Evolutionary conservation across 2,888 invertebrate species (phyloP).

Genomic region (Parnassius apollo): DNA sequence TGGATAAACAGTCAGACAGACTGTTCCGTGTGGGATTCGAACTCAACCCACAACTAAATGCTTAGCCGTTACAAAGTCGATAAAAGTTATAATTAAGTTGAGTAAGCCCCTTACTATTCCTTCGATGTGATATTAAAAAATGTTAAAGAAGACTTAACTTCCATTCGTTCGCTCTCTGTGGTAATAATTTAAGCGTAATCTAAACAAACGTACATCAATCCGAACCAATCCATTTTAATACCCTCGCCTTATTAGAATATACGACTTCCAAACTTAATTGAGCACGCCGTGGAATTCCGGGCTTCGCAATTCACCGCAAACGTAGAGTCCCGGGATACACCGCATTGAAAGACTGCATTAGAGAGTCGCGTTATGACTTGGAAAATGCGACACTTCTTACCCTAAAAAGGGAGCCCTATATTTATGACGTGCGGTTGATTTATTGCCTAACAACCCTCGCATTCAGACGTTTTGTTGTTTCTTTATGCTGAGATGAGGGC

Average conservation of each 20-base stretch:
- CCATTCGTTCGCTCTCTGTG: neutral
- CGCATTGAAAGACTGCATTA: conserved; percentile 52
- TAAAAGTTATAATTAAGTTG: no score
- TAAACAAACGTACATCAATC: conserved; percentile 26
- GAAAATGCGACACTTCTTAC: conserved; percentile 65
- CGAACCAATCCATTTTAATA: conserved; percentile 27
- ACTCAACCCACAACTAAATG: no score
- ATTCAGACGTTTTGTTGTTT: conserved; percentile 51
- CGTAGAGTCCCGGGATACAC: conserved; percentile 35
- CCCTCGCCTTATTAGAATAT: conserved; percentile 40
- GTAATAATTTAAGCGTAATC: neutral
- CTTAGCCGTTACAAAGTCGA: no score
- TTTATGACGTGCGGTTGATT: conserved; percentile 62
- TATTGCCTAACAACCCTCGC: conserved; percentile 54
- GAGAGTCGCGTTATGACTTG: conserved; percentile 54
- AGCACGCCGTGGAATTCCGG: conserved; percentile 40
- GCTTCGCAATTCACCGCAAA: conserved; percentile 26
- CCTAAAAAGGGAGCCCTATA: conserved; percentile 49
- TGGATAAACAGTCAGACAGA: no score
- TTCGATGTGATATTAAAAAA: no score
- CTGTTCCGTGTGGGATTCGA: no score
- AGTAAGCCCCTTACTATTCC: no score
- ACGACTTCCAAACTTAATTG: conserved; percentile 51
- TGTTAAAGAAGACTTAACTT: neutral
- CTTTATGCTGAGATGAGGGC: conserved; percentile 23